Base-by-base conservation (phyloP, 1,140 invertebrate species). In the Magallana angulata region DNA sequence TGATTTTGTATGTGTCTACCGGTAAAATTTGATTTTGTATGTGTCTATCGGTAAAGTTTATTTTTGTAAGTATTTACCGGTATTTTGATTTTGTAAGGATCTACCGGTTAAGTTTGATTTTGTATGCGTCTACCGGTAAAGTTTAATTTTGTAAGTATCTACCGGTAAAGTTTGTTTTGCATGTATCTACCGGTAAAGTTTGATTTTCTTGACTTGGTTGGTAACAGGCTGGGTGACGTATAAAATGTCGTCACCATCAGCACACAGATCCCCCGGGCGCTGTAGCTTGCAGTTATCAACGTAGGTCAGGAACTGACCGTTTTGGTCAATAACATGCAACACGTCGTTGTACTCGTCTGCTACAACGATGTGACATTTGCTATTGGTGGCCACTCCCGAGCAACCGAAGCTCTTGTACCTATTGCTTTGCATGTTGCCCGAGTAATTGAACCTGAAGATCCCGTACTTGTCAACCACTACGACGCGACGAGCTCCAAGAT, bases 161-260 rank as follows among this genome's bases (percentile, higher is more conserved):
- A 24, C 24, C 24, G 24, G 24, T 24, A 24, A 24, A 24, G 24
- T 24, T 24, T 24, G 24, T 36, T 36, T 36, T 36, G 36, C 1
- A 36, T 36, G 2, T 36, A 36, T 36, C 64, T 68, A 68, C 16
- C 24, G 64, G 5, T 82, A 82, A 57, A 57, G 16, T 16, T 83
- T 76, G 68, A 76, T 76, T 76, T 76, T 76, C 68, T 76, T 76
- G 24, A 76, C 68, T 76, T 76, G 24, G 68, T 76, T 76, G 18
- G 68, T 7, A 7, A 76, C 68, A 30, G 68, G 30, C 30, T 76
- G 24, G 24, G 12, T 76, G 24, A 76, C 68, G 68, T 76, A 76
- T 12, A 76, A 8, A 8, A 76, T 30, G 24, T 76, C 68, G 2
- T 76, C 68, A 30, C 68, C 30, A 76, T 76, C 68, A 0, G 68